Base-by-base conservation (phyloP, 2,113 vertebrate genomes). In the Laticauda laticaudata region DNA sequence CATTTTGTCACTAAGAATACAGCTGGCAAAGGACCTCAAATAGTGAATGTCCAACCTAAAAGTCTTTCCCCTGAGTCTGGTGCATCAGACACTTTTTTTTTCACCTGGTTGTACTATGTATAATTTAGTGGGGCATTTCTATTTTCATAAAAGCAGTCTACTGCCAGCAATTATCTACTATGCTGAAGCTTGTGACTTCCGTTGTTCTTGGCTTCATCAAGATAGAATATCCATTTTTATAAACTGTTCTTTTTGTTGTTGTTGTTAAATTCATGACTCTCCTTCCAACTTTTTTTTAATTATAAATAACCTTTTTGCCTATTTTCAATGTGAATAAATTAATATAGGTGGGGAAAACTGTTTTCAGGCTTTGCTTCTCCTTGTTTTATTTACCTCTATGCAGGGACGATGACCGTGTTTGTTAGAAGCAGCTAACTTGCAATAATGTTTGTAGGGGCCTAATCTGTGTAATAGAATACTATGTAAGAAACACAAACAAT, bases 31-130 rank as follows among this genome's bases (percentile, higher is more conserved):
- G 3, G 56, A 92, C 92, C 89, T 91, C 95, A 93, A 96, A 94
- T 48, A 20, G 0, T 91, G 92, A 64, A 94, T 12, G 90, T 92
- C 64, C 53, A 75, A 92, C 2, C 11, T 64, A 87, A 10, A n/a
- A 51, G 7, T 51, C 2, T 85, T 94, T 64, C 53, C 93, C 24
- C 18, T 11, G 9, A 54, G 51, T 55, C 18, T 88, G 87, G 26
- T 88, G 29, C 53, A 34, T 88, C 53, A n/a, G 51, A 54, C 51
- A 69, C 92, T 92, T 90, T 89, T 26, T 26, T 93, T 21, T 91
- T 81, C 85, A 94, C 94, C 92, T 64, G 94, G 93, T 89, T 95
- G 89, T 92, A 93, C n/a, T 61, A 39, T 34, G 87, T 92, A 15
- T n/a, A 43, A 43, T 61, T 94, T 91, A 61, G 92, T n/a, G 75